Conservation (phyloP, 2,113 vertebrate species). For the Limnothrissa miodon region DNA sequence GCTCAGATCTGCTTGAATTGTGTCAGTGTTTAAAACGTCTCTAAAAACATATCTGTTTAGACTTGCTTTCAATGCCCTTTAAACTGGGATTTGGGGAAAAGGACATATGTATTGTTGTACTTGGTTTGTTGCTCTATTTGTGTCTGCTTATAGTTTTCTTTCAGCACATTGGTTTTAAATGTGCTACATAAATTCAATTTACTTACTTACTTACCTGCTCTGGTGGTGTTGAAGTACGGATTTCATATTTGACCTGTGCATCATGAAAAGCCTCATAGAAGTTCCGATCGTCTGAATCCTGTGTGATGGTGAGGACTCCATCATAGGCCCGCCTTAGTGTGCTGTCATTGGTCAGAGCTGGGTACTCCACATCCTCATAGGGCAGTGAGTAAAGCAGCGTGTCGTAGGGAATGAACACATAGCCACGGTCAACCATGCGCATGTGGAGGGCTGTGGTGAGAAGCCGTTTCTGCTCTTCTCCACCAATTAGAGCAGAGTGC, state of each 20-base stretch:
- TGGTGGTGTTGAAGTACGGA: background rate
- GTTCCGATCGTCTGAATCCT: slow-evolving; percentile 67
- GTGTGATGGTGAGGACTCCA: slow-evolving; percentile 80
- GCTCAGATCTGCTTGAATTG: too few relatives aligned
- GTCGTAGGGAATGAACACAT: slow-evolving; percentile 84
- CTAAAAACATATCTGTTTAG: too few relatives aligned
- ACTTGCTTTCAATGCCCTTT: too few relatives aligned
- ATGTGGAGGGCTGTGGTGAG: slow-evolving; percentile 78
- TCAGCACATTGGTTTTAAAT: too few relatives aligned
- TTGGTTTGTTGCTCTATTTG: too few relatives aligned
- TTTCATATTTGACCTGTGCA: slow-evolving; percentile 69
- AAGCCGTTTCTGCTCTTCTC: slow-evolving; percentile 75
- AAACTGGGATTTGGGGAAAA: too few relatives aligned
- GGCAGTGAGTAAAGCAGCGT: slow-evolving; percentile 81
- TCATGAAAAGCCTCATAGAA: slow-evolving; percentile 71
- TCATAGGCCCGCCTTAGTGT: slow-evolving; percentile 79
- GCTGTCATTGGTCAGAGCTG: slow-evolving; percentile 71
- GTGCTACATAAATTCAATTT: too few relatives aligned
- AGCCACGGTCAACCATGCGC: slow-evolving; percentile 73
- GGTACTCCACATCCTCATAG: slow-evolving; percentile 63
- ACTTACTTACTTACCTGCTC: too few relatives aligned
- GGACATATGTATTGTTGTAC: too few relatives aligned
- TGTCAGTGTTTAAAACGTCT: too few relatives aligned
- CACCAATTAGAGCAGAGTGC: slow-evolving; percentile 84
- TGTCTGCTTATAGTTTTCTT: too few relatives aligned